These are phyloP conservation scores for Orius laevigatus DNA, from an alignment of 1,140 invertebrate species.

Conservation along the genomic window DNA sequence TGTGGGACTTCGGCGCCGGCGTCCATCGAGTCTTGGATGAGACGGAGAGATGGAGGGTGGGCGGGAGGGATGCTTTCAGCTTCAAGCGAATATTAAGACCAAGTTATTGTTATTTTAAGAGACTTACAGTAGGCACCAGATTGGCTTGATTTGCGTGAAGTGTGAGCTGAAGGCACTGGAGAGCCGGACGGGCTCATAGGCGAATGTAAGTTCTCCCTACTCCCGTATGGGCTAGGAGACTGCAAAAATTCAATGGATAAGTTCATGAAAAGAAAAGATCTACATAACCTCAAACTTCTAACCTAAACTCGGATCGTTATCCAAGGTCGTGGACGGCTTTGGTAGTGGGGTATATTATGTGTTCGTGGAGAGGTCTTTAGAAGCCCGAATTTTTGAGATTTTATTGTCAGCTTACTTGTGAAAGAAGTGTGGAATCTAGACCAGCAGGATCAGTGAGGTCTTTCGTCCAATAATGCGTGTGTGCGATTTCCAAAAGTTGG, in stretches of 20 bases:
- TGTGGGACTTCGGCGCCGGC: conserved; percentile 1
- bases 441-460: conserved; percentile 45
- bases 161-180: conserved; percentile 30
- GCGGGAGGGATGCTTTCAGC: not conserved
- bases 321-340: too few relatives aligned
- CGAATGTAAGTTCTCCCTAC: conserved; percentile 50
- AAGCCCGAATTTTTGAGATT: too few relatives aligned
- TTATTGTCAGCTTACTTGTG: too few relatives aligned
- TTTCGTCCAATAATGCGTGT: conserved; percentile 95
- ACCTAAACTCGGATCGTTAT: too few relatives aligned
- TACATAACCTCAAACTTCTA: too few relatives aligned
- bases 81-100: not conserved
- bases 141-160: conserved; percentile 35
- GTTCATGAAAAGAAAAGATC: conserved; percentile 5
- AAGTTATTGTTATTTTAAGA: not conserved
- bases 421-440: conserved; percentile 32
- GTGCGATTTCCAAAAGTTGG: conserved; percentile 91
- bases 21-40: conserved; percentile 15
- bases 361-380: too few relatives aligned
- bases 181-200: conserved; percentile 39
- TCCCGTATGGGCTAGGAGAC: conserved; percentile 57
- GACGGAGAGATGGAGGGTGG: conserved; percentile 14
- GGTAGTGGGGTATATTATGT: too few relatives aligned
- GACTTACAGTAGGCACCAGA: conserved; percentile 25
- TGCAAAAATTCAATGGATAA: too few relatives aligned